Percentiles rank a stretch among this genome's conserved stretches.
Conservation (phyloP, 1,140 invertebrate species). For the Arion vulgaris region DNA sequence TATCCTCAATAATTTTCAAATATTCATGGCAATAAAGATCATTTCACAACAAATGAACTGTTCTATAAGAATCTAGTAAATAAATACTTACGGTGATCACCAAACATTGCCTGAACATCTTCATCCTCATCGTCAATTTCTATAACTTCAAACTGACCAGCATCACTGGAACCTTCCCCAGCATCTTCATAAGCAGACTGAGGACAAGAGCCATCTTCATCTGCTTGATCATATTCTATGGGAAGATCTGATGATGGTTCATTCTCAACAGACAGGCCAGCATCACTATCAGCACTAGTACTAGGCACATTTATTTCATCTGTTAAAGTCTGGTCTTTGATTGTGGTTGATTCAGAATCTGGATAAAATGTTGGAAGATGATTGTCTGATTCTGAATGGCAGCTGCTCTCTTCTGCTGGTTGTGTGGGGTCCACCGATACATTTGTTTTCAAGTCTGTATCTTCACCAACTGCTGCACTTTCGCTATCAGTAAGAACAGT, state of each 20-base stretch:
- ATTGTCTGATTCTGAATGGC: not conserved
- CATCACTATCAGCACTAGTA: not conserved
- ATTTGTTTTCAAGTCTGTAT: constrained; percentile 20
- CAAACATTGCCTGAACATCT: constrained; percentile 21
- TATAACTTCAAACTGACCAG: constrained; percentile 32
- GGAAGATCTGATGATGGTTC: not conserved
- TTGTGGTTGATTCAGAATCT: not conserved
- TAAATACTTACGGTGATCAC: constrained; percentile 19
- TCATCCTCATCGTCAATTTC: constrained; percentile 31
- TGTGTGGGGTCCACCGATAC: not conserved
- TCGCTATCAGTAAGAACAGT: not conserved
- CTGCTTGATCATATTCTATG: not conserved
- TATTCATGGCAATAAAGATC: not conserved
- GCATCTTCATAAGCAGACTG: constrained; percentile 15
- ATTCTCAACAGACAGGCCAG: not conserved
- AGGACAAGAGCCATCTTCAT: constrained; percentile 16
- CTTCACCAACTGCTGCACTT: not conserved
- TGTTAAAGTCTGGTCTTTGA: not conserved
- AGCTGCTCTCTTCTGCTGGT: not conserved
- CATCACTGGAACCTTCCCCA: constrained; percentile 18
- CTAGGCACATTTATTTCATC: not conserved
- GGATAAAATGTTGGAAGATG: not conserved
- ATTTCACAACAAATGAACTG: not conserved
- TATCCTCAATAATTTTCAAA: too few species aligned
- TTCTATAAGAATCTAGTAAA: constrained; percentile 14